phyloP scores from a whole-genome alignment of 1,140 invertebrate genomes.

The Agrilus planipennis region DNA sequence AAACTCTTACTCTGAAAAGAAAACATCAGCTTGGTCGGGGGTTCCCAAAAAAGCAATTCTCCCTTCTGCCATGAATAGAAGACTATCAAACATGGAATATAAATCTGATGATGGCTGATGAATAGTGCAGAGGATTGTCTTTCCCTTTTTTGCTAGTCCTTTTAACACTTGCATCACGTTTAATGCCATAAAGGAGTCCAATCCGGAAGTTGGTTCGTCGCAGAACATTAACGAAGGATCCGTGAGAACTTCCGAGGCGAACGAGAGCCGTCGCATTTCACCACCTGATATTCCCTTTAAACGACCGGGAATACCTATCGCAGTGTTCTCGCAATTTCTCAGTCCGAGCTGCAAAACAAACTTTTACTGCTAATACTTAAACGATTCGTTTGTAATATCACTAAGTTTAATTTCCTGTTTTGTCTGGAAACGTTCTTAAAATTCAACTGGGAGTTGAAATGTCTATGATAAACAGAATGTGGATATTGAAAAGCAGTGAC shows the following conservation, averaged over 20 bases:
- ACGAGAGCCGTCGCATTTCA: constrained; percentile 89
- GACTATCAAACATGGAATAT: constrained; percentile 83
- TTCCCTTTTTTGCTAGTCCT: constrained; percentile 66
- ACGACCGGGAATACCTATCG: constrained; percentile 74
- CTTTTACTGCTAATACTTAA: constrained; percentile 3
- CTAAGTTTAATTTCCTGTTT: background rate
- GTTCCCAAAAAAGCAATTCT: constrained; percentile 82
- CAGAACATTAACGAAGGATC: constrained; percentile 93
- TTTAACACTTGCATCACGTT: constrained; percentile 81
- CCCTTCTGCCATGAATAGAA: constrained; percentile 86
- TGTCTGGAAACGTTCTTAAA: background rate
- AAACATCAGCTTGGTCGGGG: constrained; percentile 60
- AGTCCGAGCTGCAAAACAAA: constrained; percentile 55
- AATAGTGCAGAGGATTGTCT: constrained; percentile 88
- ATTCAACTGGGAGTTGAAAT: background rate
- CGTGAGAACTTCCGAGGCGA: constrained; percentile 90
- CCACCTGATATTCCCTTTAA: constrained; percentile 91
- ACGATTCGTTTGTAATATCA: background rate
- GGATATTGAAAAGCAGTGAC: too few species aligned
- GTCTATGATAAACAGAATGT: background rate
- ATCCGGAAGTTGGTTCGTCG: constrained; percentile 89
- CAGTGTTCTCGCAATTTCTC: constrained; percentile 73
- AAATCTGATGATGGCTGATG: constrained; percentile 94
- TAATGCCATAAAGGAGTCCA: constrained; percentile 77
- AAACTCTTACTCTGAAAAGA: constrained; percentile 65